Conservation (phyloP, 2,888 invertebrate species). For the Melanargia galathea region DNA sequence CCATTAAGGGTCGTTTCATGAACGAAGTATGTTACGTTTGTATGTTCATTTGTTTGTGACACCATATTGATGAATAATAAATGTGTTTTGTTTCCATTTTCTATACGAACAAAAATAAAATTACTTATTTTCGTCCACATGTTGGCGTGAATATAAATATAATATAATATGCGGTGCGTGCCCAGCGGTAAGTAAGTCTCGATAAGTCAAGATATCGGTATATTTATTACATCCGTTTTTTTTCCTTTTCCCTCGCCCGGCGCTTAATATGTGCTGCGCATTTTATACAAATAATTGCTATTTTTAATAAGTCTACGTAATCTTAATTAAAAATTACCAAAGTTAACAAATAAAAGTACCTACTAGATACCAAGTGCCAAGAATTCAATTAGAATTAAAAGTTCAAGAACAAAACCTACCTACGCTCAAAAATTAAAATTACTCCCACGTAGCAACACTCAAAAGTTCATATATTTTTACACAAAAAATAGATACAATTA, state of each 20-base stretch:
- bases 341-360: neutral
- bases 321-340: neutral
- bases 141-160: slow-evolving; percentile 30
- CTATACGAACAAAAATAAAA: neutral
- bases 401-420: no score
- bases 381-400: no score
- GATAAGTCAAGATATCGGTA: slow-evolving; percentile 33
- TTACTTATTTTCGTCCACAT: neutral
- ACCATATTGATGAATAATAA: no score
- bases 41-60: no score
- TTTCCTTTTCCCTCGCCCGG: neutral
- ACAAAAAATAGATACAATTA: no score
- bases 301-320: neutral
- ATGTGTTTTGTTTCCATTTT: no score
- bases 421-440: no score
- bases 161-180: slow-evolving; percentile 16
- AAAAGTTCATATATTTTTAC: no score
- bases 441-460: no score
- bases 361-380: no score
- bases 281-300: slow-evolving; percentile 8
- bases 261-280: neutral
- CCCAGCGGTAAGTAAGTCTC: slow-evolving; percentile 5
- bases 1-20: no score
- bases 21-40: no score
- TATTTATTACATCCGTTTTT: slow-evolving; percentile 35